Conservation (phyloP, 2,888 invertebrate genomes). For the Drosophila anceps region DNA sequence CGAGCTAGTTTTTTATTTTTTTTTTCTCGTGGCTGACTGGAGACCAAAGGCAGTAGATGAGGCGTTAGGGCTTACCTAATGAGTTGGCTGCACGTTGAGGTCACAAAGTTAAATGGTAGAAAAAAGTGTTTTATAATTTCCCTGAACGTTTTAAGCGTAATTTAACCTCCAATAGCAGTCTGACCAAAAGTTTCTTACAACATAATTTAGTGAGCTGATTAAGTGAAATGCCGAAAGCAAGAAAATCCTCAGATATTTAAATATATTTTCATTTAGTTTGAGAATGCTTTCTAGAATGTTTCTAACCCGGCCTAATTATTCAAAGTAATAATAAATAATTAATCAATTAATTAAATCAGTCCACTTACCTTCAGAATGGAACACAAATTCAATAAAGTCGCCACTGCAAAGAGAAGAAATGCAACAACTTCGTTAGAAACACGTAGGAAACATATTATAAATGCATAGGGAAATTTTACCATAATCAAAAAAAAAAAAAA, state of each 20-base stretch:
- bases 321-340: no score
- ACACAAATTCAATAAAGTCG: conserved; percentile 30
- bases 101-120: conserved; percentile 30
- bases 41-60: neutral
- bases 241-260: no score
- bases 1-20: conserved; percentile 5
- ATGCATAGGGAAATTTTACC: conserved; percentile 29
- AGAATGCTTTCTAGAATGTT: no score
- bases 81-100: conserved; percentile 21
- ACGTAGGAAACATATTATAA: conserved; percentile 25
- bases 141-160: neutral
- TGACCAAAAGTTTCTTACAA: neutral
- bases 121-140: conserved; percentile 12
- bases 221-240: neutral
- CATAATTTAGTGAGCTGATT: neutral
- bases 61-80: conserved; percentile 21
- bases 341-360: no score
- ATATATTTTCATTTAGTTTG: neutral
- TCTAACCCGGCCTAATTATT: no score
- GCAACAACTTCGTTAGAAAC: conserved; percentile 33
- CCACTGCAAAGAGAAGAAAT: conserved; percentile 41
- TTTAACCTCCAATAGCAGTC: neutral
- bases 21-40: neutral
- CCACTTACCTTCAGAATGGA: conserved; percentile 54
- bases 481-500: conserved; percentile 10